Evolutionary conservation across 2,113 vertebrate species (phyloP).

Genomic region (Amphiprion percula): DNA sequence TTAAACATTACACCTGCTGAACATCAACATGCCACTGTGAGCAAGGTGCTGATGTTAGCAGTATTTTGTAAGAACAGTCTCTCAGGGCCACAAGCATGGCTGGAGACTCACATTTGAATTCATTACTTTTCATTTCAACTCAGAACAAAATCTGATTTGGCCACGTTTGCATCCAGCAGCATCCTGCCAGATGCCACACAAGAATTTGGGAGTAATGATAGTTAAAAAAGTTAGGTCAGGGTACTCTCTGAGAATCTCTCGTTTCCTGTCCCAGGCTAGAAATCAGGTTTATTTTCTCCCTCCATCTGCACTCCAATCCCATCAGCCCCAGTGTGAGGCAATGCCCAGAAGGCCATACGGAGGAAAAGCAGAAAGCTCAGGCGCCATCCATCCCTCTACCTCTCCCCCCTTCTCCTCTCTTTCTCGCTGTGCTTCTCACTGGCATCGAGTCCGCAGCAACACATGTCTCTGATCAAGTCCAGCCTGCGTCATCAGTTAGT

Average conservation of each 20-base stretch:
- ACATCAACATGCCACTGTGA: background rate
- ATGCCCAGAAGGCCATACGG: constrained; percentile 68
- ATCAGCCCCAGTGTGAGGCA: constrained; percentile 67
- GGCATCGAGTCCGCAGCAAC: constrained; percentile 81
- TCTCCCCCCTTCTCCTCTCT: constrained; percentile 54
- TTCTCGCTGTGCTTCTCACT: constrained; percentile 74
- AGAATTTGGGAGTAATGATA: constrained; percentile 63
- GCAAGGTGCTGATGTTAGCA: background rate
- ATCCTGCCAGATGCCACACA: constrained; percentile 57
- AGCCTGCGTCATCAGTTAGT: constrained; percentile 88
- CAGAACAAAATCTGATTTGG: background rate
- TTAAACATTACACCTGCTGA: too few species aligned
- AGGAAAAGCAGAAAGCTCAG: constrained; percentile 68
- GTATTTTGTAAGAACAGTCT: background rate
- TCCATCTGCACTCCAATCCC: constrained; percentile 55
- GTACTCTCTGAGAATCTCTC: constrained; percentile 69
- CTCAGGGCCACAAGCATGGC: too few species aligned
- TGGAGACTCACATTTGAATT: background rate
- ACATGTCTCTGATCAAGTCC: constrained; percentile 88
- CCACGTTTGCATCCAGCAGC: constrained; percentile 20
- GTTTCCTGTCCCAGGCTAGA: constrained; percentile 77
- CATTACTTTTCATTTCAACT: constrained; percentile 15
- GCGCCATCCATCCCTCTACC: constrained; percentile 75
- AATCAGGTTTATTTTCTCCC: constrained; percentile 67
- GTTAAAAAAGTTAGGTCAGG: constrained; percentile 68